A percentile compares a stretch with the other conserved stretches of the same genome.
These are phyloP conservation scores for Holothuria scabra DNA, from an alignment of 53 echinoderm and acorn worm species.

Conservation along the genomic window DNA sequence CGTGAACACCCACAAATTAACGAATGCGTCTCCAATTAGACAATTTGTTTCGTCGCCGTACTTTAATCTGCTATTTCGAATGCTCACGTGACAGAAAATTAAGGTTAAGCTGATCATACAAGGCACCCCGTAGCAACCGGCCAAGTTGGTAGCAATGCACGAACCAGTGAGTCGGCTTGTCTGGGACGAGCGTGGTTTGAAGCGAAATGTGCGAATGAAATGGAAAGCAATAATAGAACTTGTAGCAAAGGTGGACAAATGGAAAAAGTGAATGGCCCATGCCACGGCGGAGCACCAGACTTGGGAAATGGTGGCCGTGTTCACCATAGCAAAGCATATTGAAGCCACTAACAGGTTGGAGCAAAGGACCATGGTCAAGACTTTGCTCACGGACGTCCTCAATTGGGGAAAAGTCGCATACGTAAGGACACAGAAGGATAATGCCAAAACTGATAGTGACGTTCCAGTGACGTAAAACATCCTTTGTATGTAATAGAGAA, in stretches of 20 bases:
- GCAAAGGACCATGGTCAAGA: constrained; percentile 23
- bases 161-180: background rate
- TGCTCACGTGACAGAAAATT: background rate
- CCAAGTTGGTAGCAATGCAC: background rate
- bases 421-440: background rate
- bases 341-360: background rate
- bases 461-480: background rate
- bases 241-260: constrained; percentile 12
- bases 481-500: no score
- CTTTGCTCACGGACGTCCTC: constrained; percentile 1
- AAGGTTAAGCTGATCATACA: background rate
- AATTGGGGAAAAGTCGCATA: constrained; percentile 13
- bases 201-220: background rate
- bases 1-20: background rate
- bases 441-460: background rate
- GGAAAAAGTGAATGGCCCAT: constrained; percentile 19
- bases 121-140: constrained; percentile 11
- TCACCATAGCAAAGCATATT: background rate
- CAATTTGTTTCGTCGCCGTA: constrained; percentile 11
- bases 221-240: constrained; percentile 16
- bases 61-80: background rate
- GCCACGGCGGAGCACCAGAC: background rate
- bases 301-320: background rate
- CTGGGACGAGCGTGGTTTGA: constrained; percentile 1
- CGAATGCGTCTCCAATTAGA: background rate